phyloP scores from a whole-genome alignment of 2,888 invertebrate species.

The Leucozona laternaria region DNA sequence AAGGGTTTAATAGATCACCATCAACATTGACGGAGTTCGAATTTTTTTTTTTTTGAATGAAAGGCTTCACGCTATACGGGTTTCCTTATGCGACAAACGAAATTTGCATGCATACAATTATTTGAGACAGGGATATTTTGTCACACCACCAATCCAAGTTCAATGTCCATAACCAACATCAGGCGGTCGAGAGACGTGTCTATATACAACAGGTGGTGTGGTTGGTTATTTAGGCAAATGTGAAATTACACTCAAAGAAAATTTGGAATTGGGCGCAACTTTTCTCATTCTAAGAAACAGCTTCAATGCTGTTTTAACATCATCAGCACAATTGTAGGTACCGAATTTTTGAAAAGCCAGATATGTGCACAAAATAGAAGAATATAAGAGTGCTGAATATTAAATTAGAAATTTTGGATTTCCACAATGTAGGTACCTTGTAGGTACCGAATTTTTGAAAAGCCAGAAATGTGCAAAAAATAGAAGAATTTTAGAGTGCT shows the following conservation, averaged over 20 bases:
- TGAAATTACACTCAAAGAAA: neutral
- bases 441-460: no score
- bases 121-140: constrained; percentile 34
- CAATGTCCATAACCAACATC: constrained; percentile 50
- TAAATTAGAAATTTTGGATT: no score
- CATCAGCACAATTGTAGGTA: no score
- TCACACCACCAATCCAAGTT: constrained; percentile 51
- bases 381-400: no score
- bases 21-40: constrained; percentile 1
- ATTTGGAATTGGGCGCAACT: no score
- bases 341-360: no score
- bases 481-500: no score
- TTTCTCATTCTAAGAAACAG: no score
- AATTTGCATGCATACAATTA: neutral
- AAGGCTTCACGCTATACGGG: constrained; percentile 60
- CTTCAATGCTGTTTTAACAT: no score
- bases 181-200: neutral
- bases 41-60: constrained; percentile 35
- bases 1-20: constrained; percentile 69
- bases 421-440: no score
- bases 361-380: no score
- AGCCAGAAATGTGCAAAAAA: no score
- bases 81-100: constrained; percentile 27
- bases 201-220: constrained; percentile 58
- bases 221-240: neutral